A percentile compares a stretch with the other conserved stretches of the same genome.
Conservation (phyloP, 2,113 vertebrate species). For the Alosa alosa region DNA sequence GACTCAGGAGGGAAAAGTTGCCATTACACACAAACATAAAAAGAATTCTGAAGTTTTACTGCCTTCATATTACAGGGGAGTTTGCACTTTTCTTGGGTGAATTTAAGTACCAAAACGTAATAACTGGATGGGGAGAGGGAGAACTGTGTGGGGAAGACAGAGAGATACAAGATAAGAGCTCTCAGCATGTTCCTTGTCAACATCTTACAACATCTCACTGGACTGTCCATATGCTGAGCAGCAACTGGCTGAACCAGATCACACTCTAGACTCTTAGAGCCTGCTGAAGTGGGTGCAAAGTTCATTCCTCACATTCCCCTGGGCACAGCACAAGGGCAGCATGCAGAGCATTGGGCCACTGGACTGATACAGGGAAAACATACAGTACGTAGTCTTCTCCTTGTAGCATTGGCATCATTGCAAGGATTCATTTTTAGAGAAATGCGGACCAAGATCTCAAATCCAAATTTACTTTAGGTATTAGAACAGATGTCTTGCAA, state of each 20-base stretch:
- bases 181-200: background rate
- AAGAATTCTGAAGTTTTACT: background rate
- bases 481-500: background rate
- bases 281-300: background rate
- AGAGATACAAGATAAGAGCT: slow-evolving; percentile 18
- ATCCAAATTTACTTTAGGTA: background rate
- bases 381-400: background rate
- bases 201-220: background rate
- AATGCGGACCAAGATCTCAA: background rate
- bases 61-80: background rate
- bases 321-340: background rate
- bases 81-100: background rate
- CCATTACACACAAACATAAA: background rate
- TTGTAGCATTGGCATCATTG: background rate
- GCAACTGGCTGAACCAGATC: background rate
- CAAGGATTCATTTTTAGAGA: background rate
- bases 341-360: background rate
- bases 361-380: background rate
- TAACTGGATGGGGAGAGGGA: background rate
- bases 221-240: background rate
- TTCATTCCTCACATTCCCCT: background rate
- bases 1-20: background rate
- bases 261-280: background rate
- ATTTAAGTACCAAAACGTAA: background rate
- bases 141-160: background rate